phyloP scores from a whole-genome alignment of 2,113 vertebrate species.

The Carassius carassius region DNA sequence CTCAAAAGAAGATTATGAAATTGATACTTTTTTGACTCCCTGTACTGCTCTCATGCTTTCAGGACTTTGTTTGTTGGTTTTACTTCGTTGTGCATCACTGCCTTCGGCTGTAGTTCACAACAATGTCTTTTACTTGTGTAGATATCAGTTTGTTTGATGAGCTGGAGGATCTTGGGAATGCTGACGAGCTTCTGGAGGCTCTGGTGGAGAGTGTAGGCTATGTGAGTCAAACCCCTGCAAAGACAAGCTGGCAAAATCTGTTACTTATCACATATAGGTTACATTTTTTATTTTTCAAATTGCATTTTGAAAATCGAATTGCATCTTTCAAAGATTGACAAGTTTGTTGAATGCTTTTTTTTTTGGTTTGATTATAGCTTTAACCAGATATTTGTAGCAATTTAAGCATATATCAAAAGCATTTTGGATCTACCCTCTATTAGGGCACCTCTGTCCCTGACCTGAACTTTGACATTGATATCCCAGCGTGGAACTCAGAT shows the following conservation, averaged over 20 bases:
- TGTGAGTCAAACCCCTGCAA: conserved; percentile 36
- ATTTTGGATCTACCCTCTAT: neutral
- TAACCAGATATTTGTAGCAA: neutral
- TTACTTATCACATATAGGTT: neutral
- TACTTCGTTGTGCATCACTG: neutral
- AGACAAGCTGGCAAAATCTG: neutral
- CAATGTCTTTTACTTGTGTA: conserved; percentile 58
- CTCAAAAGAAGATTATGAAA: neutral
- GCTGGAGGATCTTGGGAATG: conserved; percentile 79
- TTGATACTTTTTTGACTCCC: neutral
- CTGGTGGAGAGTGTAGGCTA: conserved; percentile 62
- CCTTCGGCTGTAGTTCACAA: neutral
- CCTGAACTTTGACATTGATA: conserved; percentile 86
- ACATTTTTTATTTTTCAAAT: neutral
- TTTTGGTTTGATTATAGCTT: neutral
- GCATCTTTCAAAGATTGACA: neutral
- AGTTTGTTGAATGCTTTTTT: neutral
- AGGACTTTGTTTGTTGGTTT: neutral
- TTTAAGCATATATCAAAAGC: neutral
- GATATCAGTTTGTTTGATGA: conserved; percentile 88
- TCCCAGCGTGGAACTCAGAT: conserved; percentile 80
- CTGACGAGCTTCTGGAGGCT: conserved; percentile 75
- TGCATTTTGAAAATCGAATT: neutral
- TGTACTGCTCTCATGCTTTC: neutral
- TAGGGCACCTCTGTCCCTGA: conserved; percentile 78